These are phyloP conservation scores for Andrena haemorrhoa DNA, from an alignment of 2,888 invertebrate species.

Conservation along the genomic window DNA sequence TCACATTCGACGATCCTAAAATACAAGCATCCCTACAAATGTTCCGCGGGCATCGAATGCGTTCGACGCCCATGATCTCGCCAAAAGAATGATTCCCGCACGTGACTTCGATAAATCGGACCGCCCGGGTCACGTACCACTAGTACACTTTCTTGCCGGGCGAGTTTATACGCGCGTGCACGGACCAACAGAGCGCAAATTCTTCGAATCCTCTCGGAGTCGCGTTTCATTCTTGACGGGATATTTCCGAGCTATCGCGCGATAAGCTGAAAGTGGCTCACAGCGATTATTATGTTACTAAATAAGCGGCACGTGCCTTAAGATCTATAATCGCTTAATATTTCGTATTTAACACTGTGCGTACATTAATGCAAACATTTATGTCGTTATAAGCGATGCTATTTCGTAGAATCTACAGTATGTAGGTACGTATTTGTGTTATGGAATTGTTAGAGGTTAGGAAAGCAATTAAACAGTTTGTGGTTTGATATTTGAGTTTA, in stretches of 20 bases:
- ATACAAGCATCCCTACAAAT: constrained; percentile 45
- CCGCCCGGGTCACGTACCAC: constrained; percentile 32
- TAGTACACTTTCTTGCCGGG: constrained; percentile 15
- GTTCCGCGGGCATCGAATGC: constrained; percentile 20
- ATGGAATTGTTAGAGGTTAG: too few species aligned
- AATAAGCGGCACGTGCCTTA: not conserved
- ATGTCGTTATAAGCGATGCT: too few species aligned
- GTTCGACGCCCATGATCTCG: constrained; percentile 35
- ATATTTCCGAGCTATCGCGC: not conserved
- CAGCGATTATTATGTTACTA: not conserved
- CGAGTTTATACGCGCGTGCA: constrained; percentile 35
- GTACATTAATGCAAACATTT: too few species aligned
- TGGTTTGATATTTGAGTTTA: too few species aligned
- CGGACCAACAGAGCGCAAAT: constrained; percentile 19
- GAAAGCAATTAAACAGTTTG: too few species aligned
- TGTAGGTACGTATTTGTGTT: too few species aligned
- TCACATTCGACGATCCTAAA: constrained; percentile 38
- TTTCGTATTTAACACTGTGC: too few species aligned
- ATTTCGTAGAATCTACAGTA: too few species aligned
- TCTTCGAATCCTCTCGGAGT: constrained; percentile 7
- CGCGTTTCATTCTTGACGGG: constrained; percentile 2
- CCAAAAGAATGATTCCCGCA: constrained; percentile 46
- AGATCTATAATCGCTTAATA: not conserved
- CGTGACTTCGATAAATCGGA: constrained; percentile 57
- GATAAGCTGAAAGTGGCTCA: not conserved